Conservation (phyloP, 1,140 invertebrate genomes). For the Drosophila aff. region DNA sequence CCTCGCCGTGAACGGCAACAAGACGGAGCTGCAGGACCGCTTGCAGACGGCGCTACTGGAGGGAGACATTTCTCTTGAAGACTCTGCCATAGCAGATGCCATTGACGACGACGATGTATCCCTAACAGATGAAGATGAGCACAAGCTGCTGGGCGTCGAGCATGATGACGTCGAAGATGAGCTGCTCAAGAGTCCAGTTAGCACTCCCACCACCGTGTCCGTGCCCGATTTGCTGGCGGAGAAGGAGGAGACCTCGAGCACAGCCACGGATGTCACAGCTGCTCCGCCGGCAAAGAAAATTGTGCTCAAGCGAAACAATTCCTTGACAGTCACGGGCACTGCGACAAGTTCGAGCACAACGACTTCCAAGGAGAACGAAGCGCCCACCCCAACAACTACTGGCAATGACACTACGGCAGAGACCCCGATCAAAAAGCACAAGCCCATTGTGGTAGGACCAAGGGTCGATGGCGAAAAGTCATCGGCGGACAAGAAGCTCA, state of each 20-base stretch:
- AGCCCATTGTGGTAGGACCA: slow-evolving; percentile 51
- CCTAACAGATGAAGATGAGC: slow-evolving; percentile 75
- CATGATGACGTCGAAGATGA: slow-evolving; percentile 74
- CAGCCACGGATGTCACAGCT: slow-evolving; percentile 1
- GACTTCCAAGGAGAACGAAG: slow-evolving; percentile 63
- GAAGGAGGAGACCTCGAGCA: neutral
- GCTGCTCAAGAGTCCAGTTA: slow-evolving; percentile 74
- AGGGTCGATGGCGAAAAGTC: slow-evolving; percentile 16
- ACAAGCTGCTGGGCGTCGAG: slow-evolving; percentile 69
- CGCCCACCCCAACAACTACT: slow-evolving; percentile 11
- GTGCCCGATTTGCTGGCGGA: slow-evolving; percentile 47
- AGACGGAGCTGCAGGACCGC: slow-evolving; percentile 91
- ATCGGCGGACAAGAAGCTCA: slow-evolving; percentile 85
- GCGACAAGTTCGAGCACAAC: slow-evolving; percentile 31
- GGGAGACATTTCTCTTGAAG: slow-evolving; percentile 85
- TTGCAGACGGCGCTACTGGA: slow-evolving; percentile 89
- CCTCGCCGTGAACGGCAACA: slow-evolving; percentile 90
- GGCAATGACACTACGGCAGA: slow-evolving; percentile 19
- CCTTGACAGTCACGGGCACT: slow-evolving; percentile 23
- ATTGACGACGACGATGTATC: slow-evolving; percentile 77
- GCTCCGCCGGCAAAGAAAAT: slow-evolving; percentile 86
- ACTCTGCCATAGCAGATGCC: slow-evolving; percentile 86
- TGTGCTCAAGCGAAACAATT: slow-evolving; percentile 88
- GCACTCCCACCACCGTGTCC: slow-evolving; percentile 49
- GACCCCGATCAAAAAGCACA: slow-evolving; percentile 39